Evolutionary conservation across 2,888 invertebrate genomes (phyloP).

Genomic region (Macropis europaea): DNA sequence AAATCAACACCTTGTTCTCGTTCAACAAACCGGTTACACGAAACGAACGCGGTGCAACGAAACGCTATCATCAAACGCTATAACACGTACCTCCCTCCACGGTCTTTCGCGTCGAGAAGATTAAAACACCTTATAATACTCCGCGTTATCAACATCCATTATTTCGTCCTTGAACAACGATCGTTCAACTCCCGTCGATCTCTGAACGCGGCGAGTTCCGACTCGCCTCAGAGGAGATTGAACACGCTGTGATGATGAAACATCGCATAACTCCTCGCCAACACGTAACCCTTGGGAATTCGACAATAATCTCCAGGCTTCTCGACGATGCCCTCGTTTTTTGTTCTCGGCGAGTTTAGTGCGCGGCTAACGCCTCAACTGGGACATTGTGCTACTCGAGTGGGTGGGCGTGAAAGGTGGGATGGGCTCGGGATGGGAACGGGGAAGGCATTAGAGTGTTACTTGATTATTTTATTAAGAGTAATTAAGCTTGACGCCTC

Average conservation of each 20-base stretch:
- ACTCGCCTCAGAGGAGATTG: conserved; percentile 5
- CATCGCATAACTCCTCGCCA: no score
- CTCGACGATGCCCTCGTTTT: neutral
- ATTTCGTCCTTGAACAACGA: no score
- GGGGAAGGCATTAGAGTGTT: conserved; percentile 68
- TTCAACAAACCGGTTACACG: conserved; percentile 22
- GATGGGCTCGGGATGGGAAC: conserved; percentile 34
- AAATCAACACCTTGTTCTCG: conserved; percentile 16
- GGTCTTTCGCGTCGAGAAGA: neutral
- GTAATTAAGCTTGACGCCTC: conserved; percentile 73
- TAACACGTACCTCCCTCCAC: conserved; percentile 16
- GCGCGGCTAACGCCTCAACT: conserved; percentile 28
- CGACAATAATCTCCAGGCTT: neutral
- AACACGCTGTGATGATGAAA: no score
- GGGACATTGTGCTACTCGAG: conserved; percentile 69
- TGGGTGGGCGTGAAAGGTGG: conserved; percentile 45
- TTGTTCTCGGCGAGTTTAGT: conserved; percentile 20
- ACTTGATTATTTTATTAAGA: conserved; percentile 68
- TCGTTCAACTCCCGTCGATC: neutral
- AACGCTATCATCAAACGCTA: conserved; percentile 42
- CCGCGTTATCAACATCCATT: no score
- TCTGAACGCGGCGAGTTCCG: neutral
- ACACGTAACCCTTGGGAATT: no score
- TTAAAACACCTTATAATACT: conserved; percentile 14
- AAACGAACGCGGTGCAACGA: conserved; percentile 44